Conservation (phyloP, 2,113 vertebrate species). For the Gallinago undulata region DNA sequence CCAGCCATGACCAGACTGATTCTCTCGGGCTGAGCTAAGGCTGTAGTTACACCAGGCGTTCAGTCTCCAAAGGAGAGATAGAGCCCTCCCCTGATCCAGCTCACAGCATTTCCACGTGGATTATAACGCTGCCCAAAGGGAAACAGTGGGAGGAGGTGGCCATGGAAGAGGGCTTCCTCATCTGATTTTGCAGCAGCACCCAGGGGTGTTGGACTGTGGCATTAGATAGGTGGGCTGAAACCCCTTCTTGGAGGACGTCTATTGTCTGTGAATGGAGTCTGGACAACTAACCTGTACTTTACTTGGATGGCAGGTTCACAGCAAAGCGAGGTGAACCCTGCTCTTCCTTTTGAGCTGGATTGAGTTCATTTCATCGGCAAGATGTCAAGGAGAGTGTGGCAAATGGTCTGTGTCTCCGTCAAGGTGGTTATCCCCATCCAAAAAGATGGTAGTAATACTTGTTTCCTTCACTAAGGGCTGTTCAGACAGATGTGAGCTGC, state of each 20-base stretch:
- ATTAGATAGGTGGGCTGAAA: background rate
- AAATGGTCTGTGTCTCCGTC: background rate
- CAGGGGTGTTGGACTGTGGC: background rate
- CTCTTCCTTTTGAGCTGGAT: background rate
- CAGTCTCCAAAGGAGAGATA: background rate
- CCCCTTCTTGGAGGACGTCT: background rate
- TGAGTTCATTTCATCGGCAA: background rate
- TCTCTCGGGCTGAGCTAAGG: background rate
- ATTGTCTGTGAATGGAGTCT: background rate
- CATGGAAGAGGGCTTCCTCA: rapidly evolving
- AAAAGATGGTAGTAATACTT: background rate
- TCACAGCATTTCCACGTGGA: background rate
- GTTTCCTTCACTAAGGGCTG: background rate
- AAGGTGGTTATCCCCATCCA: background rate
- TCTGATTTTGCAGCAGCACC: background rate
- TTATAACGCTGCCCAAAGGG: background rate
- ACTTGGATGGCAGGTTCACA: background rate
- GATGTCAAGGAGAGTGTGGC: background rate
- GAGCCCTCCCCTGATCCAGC: background rate
- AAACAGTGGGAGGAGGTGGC: background rate
- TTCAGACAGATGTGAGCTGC: background rate
- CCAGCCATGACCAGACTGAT: background rate
- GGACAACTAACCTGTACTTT: background rate
- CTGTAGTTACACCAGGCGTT: background rate
- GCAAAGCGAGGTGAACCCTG: background rate